These are phyloP conservation scores for Empidonax traillii DNA, from an alignment of 2,113 vertebrate species.

Conservation along the genomic window DNA sequence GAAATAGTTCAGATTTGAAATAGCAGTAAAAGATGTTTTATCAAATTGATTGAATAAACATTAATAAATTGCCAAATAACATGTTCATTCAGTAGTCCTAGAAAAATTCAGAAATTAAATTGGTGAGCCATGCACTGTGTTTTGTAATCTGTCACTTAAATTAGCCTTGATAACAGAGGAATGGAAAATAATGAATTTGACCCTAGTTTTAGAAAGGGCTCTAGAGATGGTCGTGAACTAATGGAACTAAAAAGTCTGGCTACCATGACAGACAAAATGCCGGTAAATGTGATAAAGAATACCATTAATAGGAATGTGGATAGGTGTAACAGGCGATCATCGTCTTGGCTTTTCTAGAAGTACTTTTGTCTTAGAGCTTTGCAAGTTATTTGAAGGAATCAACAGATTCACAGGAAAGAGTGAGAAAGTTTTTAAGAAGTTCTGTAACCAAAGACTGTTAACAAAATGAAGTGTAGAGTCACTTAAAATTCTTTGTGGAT, in stretches of 20 bases:
- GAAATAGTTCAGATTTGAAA: neutral
- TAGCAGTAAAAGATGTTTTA: neutral
- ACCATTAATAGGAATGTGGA: neutral
- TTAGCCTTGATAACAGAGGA: neutral
- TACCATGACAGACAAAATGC: neutral
- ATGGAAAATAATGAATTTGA: neutral
- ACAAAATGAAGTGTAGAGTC: neutral
- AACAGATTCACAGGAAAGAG: neutral
- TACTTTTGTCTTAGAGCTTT: neutral
- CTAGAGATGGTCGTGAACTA: neutral
- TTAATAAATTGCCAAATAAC: neutral
- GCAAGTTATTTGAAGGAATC: neutral
- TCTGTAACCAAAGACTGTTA: neutral
- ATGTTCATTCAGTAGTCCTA: neutral
- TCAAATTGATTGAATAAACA: neutral
- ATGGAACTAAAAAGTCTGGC: neutral
- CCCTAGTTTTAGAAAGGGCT: neutral
- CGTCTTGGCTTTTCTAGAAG: neutral
- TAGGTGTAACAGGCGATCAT: neutral
- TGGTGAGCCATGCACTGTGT: neutral
- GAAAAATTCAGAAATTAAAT: neutral
- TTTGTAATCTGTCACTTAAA: neutral
- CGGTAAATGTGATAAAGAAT: neutral
- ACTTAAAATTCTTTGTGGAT: neutral
- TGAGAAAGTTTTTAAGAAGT: neutral